Base-by-base conservation (phyloP, 2,797 vertebrate genomes). In the Buphagus erythrorhynchus region DNA sequence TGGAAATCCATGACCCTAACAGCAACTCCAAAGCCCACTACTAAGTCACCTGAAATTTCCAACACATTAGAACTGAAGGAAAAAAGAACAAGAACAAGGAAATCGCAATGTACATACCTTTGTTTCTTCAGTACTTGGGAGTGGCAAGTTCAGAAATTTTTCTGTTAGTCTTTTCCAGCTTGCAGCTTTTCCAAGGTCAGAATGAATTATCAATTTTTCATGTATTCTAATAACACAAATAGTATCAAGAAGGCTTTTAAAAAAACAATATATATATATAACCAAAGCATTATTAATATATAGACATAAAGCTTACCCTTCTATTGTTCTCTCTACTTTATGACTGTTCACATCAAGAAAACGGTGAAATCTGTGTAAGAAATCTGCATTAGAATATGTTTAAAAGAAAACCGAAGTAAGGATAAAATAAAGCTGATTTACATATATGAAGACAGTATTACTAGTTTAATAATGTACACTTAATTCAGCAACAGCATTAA, bases 181-280 rank as follows among this genome's bases (percentile, higher is more conserved):
- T 93, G 98, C 98, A 72, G 99, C 99, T 98, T 99, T 99, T 95
- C 97, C 97, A 84, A 99, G 96, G 93, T 99, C 99, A 38, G 99
- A 99, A 97, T 99, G 99, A 89, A 99, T 97, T 98, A 99, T 96
- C 71, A 99, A 98, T 95, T 99, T 99, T 92, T 99, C 99, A 87
- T 99, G 97, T 97, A 99, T 99, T 91, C 99, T 99, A 86, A 57
- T 62, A 94, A 94, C 72, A 96, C 61, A 91, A 86, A 79, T 3
- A 57, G 43, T 61, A 91, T 80, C 42, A 95, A 76, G n/a, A 90
- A 81, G 12, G 31, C 31, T 91, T 82, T 80, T 9, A 40, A 91
- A 85, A n/a, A n/a, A n/a, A n/a, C n/a, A n/a, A 88, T 25, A 68
- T 13, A 57, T 4, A 42, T 8, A 36, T 6, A 80, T 25, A 69